Conservation (phyloP, 2,797 vertebrate species). For the Naso thynnoides region DNA sequence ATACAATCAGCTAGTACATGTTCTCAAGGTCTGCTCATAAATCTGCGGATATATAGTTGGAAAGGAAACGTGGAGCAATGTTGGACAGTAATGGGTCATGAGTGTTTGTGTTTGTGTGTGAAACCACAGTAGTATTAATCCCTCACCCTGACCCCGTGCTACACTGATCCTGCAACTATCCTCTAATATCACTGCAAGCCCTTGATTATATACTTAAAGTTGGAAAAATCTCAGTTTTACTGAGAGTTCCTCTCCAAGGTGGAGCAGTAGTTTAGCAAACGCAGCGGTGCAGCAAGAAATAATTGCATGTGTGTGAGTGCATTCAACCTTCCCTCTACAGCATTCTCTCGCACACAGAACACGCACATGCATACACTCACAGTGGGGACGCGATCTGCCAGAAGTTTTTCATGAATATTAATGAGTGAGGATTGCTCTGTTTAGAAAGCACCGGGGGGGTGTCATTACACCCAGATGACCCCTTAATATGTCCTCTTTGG, state of each 20-base stretch:
- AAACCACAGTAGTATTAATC: slow-evolving; percentile 53
- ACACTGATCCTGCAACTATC: slow-evolving; percentile 53
- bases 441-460: slow-evolving; percentile 55
- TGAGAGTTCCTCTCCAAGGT: slow-evolving; percentile 1
- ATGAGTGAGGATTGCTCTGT: slow-evolving; percentile 40
- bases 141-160: slow-evolving; percentile 46
- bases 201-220: not conserved
- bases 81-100: slow-evolving; percentile 44
- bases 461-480: slow-evolving; percentile 56
- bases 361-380: not conserved
- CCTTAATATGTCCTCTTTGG: slow-evolving; percentile 8
- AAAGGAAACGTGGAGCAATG: slow-evolving; percentile 31
- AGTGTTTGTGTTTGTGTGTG: slow-evolving; percentile 56
- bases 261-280: slow-evolving; percentile 1
- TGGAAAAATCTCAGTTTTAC: not conserved
- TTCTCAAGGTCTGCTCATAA: slow-evolving; percentile 50
- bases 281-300: slow-evolving; percentile 19
- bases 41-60: slow-evolving; percentile 20
- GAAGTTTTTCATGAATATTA: slow-evolving; percentile 53
- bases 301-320: slow-evolving; percentile 10
- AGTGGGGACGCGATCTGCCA: not conserved
- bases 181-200: slow-evolving; percentile 4
- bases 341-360: not conserved
- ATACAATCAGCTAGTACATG: slow-evolving; percentile 48
- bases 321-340: not conserved